phyloP scores from a whole-genome alignment of 2,797 vertebrate genomes.

The Molothrus ater region DNA sequence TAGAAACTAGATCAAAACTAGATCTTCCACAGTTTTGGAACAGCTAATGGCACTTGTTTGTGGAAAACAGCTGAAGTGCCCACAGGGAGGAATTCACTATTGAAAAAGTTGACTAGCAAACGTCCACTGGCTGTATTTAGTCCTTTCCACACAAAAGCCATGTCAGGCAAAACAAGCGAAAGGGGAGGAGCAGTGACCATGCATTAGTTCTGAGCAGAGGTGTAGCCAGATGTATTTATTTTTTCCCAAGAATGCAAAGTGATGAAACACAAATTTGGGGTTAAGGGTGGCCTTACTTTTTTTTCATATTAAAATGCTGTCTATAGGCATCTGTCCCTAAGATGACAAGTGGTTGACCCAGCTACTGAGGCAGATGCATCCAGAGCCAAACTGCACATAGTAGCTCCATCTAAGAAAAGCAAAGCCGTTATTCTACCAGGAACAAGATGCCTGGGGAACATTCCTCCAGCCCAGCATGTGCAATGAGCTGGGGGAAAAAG shows the following conservation, averaged over 20 bases:
- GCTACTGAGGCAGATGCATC: neutral
- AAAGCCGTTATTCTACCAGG: neutral
- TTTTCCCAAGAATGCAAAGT: neutral
- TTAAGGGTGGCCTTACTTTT: neutral
- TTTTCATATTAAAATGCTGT: neutral
- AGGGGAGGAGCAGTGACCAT: neutral
- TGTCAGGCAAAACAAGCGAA: neutral
- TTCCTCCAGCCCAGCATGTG: neutral
- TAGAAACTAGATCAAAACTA: neutral
- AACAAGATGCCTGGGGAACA: neutral
- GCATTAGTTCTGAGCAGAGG: neutral
- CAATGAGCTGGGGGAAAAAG: neutral
- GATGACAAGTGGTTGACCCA: neutral
- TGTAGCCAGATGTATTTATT: neutral
- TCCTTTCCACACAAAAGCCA: neutral
- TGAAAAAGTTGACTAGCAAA: constrained; percentile 2
- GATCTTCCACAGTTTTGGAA: neutral
- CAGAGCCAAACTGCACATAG: neutral
- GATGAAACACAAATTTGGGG: neutral
- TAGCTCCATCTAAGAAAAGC: neutral
- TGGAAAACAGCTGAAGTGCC: neutral
- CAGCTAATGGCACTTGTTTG: neutral
- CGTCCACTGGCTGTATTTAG: neutral
- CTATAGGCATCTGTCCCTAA: neutral
- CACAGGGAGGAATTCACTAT: neutral